Evolutionary conservation across 2,113 vertebrate genomes (phyloP), one percentile per base, ranked within the genome.

Genomic region (Isurus oxyrinchus): DNA sequence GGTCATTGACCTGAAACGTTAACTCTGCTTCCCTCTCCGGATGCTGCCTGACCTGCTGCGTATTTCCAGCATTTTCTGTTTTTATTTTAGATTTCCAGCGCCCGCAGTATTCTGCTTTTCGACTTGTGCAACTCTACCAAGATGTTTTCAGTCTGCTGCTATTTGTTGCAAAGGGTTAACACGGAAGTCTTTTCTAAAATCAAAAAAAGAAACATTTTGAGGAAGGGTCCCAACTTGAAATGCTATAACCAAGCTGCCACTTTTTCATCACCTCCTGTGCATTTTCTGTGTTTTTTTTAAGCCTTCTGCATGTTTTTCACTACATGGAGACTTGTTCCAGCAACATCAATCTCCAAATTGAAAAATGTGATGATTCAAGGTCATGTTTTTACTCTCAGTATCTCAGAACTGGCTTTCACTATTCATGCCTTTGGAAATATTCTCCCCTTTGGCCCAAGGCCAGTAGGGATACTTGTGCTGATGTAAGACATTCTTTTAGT

Each of bases 311-410:
- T 27, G 10, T 91, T 91, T 88, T 90, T 91, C 35, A 31, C 88
- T 14, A 7, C 55, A 91, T 13, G 55, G 16, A 63, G n/a, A 94
- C n/a, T 66, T 66, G 90, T 23, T 10, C 16, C 16, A 40, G 59
- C 8, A 40, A 40, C 35, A 94, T 63, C 21, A 94, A 63, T 63
- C n/a, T 63, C 59, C 90, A 63, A 40, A n/a, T 61, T 44, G 59
- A 94, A 94, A 63, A 40, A 94, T 66, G 59, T 66, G 57, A 61
- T 94, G 21, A 94, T 94, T 94, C 90, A 63, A 94, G 90, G 59
- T 94, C 90, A 21, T 66, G 19, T 16, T 93, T 93, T 93, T n/a
- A 61, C 57, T 93, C 57, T 40, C 72, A 35, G 14, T n/a, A 21
- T 23, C 55, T 40, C 16, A 40, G 31, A 63, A 23, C 90, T 40